Evolutionary conservation across 2,797 vertebrate species (phyloP), one percentile per base, ranked within the genome.

Genomic region (Parauchenoglanis punctatus): DNA sequence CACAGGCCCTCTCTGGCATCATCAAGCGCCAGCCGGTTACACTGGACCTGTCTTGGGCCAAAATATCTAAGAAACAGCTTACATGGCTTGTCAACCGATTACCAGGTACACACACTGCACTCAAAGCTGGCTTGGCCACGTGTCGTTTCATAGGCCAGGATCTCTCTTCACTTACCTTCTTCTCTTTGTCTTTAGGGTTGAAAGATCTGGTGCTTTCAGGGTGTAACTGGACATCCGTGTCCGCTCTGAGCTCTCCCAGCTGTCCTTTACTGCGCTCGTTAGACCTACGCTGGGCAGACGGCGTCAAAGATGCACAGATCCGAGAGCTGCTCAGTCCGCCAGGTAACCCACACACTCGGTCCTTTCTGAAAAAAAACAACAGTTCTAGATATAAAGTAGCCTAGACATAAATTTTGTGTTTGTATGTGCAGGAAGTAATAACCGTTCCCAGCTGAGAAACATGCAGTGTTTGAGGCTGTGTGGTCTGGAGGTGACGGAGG

Each of bases 51-150:
- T 99, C 98, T 82, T 99, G 98, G 98, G 98, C 98, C 94, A 97
- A 97, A 93, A 98, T 99, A 93, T 98, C 98, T 89, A 99, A 97
- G 95, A 99, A 99, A 91, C 98, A 99, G 93, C 97, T 99, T 86
- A 97, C 96, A 1, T 99, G 98, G 98, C 97, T 99, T 0, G 95
- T 99, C 93, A 97, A 97, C 91, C 96, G 98, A 88, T 94, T 99
- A 87, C 98, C 98, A 92, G 98, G 98, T 98, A 93, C 0, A 40
- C 35, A 58, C 12, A 46, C 25, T 49, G 15, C 25, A 18, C 46
- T 6, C 31, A 3, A 17, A 25, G 4, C 61, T 6, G 81, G 6
- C 8, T 67, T 2, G 6, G 10, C 31, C 1, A n/a, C 12, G 12
- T 83, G 31, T 65, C 7, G 2, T 67, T 83, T 54, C 25, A 10